Conservation (phyloP, 1,140 invertebrate genomes). For the Bombus waltoni region DNA sequence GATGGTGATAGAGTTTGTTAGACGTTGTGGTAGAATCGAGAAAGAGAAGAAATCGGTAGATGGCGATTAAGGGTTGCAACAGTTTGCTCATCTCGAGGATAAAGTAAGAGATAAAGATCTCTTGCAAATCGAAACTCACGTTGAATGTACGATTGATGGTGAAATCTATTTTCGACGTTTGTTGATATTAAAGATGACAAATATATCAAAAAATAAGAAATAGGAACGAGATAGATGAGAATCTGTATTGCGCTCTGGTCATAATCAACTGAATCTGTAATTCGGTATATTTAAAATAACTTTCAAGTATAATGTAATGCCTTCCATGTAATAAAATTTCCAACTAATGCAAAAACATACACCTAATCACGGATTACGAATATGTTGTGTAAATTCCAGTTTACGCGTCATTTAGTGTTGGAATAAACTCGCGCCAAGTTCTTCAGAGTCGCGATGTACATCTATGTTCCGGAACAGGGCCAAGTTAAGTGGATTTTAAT, state of each 20-base stretch:
- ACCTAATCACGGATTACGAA: neutral
- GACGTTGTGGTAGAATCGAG: neutral
- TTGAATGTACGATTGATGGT: too few species aligned
- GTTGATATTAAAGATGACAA: too few species aligned
- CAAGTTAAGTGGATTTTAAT: constrained; percentile 46
- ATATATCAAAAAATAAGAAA: too few species aligned
- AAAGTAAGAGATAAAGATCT: neutral
- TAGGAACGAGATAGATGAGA: too few species aligned
- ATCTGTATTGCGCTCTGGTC: too few species aligned
- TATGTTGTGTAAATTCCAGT: neutral
- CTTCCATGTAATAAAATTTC: neutral
- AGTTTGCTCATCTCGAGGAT: neutral
- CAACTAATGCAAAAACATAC: neutral
- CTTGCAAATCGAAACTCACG: neutral
- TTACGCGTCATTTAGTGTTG: neutral
- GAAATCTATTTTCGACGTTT: too few species aligned
- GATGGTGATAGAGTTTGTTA: neutral
- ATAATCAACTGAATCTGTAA: too few species aligned
- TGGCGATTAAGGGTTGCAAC: neutral
- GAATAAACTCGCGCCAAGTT: neutral
- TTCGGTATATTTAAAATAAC: neutral
- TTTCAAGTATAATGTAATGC: neutral
- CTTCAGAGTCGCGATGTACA: neutral
- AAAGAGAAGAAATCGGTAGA: neutral
- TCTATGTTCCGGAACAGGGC: neutral